Conservation (phyloP, 2,113 vertebrate species). For the Calyptommatus sinebrachiatus region DNA sequence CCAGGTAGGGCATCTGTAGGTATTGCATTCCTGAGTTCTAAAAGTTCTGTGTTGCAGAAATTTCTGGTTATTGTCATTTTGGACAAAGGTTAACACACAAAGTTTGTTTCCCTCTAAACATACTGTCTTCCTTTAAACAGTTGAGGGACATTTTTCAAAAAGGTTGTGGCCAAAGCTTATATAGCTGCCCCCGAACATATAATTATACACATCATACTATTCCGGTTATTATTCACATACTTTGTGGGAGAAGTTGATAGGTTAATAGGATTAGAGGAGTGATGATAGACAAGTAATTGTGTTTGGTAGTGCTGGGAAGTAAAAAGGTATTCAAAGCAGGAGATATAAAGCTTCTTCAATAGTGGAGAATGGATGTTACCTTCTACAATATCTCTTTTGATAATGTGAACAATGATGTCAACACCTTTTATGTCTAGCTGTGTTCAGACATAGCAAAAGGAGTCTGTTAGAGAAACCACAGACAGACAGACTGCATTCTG, state of each 20-base stretch:
- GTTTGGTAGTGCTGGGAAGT: not conserved
- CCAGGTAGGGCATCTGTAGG: not conserved
- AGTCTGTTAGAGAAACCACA: too few species aligned
- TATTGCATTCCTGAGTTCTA: not conserved
- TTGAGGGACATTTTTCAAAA: not conserved
- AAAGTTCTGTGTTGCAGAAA: not conserved
- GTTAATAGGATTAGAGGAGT: not conserved
- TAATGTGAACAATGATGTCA: not conserved
- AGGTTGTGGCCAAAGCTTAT: not conserved
- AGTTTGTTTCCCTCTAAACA: not conserved
- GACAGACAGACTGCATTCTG: too few species aligned
- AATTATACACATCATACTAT: not conserved
- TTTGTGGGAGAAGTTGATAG: not conserved
- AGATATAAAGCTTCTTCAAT: not conserved
- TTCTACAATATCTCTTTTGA: not conserved
- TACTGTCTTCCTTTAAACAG: not conserved
- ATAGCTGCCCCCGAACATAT: not conserved
- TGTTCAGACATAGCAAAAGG: too few species aligned
- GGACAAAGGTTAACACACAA: not conserved
- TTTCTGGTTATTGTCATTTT: slow-evolving; percentile 8
- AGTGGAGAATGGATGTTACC: not conserved
- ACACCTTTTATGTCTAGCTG: too few species aligned
- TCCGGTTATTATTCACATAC: not conserved
- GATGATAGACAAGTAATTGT: not conserved
- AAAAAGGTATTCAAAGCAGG: too few species aligned